Evolutionary conservation across 1,140 invertebrate species (phyloP).

Genomic region (Telenomus remus): DNA sequence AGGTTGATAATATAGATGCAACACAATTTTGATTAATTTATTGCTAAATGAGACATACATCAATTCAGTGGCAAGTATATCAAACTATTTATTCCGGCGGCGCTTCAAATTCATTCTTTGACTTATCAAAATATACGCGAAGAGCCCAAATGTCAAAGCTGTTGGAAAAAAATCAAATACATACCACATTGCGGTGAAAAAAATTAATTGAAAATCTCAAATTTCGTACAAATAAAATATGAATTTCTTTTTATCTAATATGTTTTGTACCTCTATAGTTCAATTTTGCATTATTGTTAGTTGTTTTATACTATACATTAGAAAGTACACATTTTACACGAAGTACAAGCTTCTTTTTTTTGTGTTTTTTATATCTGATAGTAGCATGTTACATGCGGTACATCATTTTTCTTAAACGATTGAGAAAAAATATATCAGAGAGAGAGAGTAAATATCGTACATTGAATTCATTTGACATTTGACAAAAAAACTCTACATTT

Average conservation of each 20-base stretch:
- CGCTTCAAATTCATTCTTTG: constrained; percentile 14
- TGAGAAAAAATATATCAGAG: background rate
- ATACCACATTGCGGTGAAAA: too few relatives aligned
- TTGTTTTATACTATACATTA: constrained; percentile 26
- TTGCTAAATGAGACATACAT: constrained; percentile 32
- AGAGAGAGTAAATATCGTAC: too few relatives aligned
- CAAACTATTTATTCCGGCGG: constrained; percentile 22
- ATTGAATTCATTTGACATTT: too few relatives aligned
- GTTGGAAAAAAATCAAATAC: background rate
- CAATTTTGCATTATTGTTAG: background rate
- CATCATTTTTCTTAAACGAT: constrained; percentile 16
- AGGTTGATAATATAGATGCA: constrained; percentile 4
- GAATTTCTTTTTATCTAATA: too few relatives aligned
- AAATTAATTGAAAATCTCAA: too few relatives aligned
- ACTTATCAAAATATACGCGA: constrained; percentile 1
- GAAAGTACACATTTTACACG: constrained; percentile 54
- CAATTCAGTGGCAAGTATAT: constrained; percentile 23
- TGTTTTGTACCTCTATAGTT: background rate
- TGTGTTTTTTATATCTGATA: constrained; percentile 13
- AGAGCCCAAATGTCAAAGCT: constrained; percentile 14
- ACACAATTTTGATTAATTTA: constrained; percentile 34
- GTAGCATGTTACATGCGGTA: constrained; percentile 2
- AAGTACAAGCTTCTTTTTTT: constrained; percentile 46
- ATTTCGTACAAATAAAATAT: too few relatives aligned
- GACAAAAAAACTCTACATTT: too few relatives aligned